phyloP scores from a whole-genome alignment of 2,888 invertebrate genomes.

The Brachylomia viminalis region DNA sequence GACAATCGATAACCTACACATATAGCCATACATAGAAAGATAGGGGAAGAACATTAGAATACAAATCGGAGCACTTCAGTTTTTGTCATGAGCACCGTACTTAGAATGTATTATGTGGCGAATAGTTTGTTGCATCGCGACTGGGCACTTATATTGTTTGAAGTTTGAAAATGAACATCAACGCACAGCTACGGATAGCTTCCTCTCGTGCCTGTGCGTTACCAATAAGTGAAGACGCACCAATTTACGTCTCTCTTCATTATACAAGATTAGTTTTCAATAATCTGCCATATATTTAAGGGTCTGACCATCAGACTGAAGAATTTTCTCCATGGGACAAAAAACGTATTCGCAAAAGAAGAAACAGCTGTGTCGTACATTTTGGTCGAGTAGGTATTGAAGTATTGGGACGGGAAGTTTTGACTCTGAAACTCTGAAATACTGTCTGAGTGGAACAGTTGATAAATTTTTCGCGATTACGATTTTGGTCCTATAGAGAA shows the following conservation, averaged over 20 bases:
- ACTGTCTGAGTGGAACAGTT: no score
- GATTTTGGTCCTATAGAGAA: no score
- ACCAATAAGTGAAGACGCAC: background rate
- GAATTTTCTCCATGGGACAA: no score
- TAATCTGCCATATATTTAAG: no score
- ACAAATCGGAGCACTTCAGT: slow-evolving; percentile 4
- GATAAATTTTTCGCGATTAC: no score
- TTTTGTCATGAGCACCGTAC: slow-evolving; percentile 13
- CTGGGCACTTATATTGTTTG: background rate
- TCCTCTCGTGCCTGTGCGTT: background rate
- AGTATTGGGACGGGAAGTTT: no score
- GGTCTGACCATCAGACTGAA: no score
- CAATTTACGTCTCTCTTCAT: background rate
- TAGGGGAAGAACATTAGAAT: slow-evolving; percentile 11
- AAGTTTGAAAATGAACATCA: background rate
- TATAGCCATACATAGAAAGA: background rate
- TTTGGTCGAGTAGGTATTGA: no score
- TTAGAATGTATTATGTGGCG: background rate
- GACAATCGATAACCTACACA: background rate
- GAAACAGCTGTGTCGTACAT: no score
- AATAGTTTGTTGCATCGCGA: background rate
- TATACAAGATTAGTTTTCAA: no score
- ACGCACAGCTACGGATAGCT: background rate
- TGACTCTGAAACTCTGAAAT: no score
- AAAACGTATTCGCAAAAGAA: no score